Conservation (phyloP, 2,113 vertebrate species). For the Cygnus atratus region DNA sequence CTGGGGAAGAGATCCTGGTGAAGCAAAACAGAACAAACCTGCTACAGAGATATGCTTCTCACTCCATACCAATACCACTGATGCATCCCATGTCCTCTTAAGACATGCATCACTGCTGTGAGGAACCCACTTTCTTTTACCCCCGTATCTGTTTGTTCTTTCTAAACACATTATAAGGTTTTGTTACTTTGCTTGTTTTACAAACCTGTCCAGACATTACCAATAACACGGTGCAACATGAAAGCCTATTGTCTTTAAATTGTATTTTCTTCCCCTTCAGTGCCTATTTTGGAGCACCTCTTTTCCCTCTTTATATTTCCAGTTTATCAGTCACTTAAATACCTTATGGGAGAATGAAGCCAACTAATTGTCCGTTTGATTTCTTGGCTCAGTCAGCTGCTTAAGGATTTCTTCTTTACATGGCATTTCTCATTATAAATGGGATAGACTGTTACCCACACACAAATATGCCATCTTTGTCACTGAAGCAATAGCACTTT, state of each 20-base stretch:
- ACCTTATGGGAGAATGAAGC: neutral
- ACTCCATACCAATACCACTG: neutral
- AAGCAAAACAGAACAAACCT: neutral
- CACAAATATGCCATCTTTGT: constrained; percentile 31
- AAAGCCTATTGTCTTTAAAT: neutral
- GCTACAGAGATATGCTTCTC: neutral
- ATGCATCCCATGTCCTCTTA: neutral
- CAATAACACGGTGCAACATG: neutral
- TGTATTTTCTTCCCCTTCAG: neutral
- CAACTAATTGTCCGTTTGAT: constrained; percentile 16
- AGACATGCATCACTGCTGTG: neutral
- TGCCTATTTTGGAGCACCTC: neutral
- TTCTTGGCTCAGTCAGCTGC: neutral
- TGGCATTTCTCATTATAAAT: neutral
- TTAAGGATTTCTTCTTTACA: neutral
- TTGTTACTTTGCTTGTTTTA: neutral
- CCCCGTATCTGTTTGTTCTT: neutral
- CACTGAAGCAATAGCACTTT: constrained; percentile 60
- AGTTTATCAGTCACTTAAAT: constrained; percentile 61
- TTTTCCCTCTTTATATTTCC: neutral
- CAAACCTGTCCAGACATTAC: neutral
- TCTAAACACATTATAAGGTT: neutral
- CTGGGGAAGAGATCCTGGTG: neutral
- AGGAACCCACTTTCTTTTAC: neutral
- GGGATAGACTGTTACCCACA: neutral